Conservation (phyloP, 1,140 invertebrate species). For the Eciton burchellii region DNA sequence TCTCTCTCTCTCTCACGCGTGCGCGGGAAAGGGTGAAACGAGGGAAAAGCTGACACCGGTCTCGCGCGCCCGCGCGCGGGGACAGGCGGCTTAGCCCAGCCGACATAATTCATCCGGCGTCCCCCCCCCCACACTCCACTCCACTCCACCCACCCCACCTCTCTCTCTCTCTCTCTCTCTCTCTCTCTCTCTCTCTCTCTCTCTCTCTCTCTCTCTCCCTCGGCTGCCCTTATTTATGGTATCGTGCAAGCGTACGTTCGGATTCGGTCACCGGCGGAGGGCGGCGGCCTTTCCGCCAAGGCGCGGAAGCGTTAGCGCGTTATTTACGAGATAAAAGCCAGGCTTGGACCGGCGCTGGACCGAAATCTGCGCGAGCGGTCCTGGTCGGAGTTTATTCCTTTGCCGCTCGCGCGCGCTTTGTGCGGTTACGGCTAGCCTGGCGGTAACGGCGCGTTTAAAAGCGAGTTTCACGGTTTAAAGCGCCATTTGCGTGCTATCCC, state of each 20-base stretch:
- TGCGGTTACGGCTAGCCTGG: background rate
- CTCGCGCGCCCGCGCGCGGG: conserved; percentile 56
- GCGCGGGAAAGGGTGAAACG: background rate
- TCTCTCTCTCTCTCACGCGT: too few relatives aligned
- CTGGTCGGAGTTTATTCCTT: conserved; percentile 31
- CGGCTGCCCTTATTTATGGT: conserved; percentile 82
- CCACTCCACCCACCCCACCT: too few relatives aligned
- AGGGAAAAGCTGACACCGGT: conserved; percentile 64
- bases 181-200: background rate
- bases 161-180: conserved; percentile 55
- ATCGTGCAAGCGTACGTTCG: conserved; percentile 77
- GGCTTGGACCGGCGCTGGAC: conserved; percentile 30
- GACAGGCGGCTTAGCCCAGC: conserved; percentile 76
- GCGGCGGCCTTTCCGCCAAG: conserved; percentile 49
- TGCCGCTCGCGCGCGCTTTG: background rate
- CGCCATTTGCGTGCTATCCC: background rate
- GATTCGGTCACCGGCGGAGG: conserved; percentile 44
- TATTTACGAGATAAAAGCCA: conserved; percentile 68
- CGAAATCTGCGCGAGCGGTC: conserved; percentile 39
- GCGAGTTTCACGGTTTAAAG: conserved; percentile 10
- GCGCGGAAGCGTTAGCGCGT: conserved; percentile 52
- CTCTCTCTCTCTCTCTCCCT: background rate
- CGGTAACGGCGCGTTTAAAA: conserved; percentile 22
- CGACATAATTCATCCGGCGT: conserved; percentile 81
- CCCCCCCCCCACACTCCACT: too few relatives aligned